Evolutionary conservation across 1,140 invertebrate species (phyloP), one percentile per base, ranked within the genome.

Genomic region (Idris sp.): DNA sequence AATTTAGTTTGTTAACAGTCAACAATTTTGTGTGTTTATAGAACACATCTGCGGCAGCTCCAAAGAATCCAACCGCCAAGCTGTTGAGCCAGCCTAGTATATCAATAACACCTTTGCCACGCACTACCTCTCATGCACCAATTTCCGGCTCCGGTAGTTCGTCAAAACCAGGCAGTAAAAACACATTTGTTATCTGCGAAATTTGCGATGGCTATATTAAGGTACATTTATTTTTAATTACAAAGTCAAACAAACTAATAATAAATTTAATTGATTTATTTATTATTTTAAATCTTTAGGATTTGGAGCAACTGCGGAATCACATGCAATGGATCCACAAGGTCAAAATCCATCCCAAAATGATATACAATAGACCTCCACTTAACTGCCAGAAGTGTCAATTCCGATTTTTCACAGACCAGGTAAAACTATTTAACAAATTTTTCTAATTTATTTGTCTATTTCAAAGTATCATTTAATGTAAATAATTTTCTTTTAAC

Each of bases 271-370:
- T 22, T 4, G 19, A n/a, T 28, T 15, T 22, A 11, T 49, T 33
- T 18, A 22, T 40, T 15, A 16, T 35, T 46, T 3, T 26, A 48
- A 18, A 49, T n/a, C 44, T 26, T 5, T 62, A 91, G 90, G 96
- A 97, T 87, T 89, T 97, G 77, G 96, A 97, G 79, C 95, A 97
- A 86, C 88, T 97, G 28, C 89, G 95, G 67, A 97, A 96, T 85
- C 96, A 97, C 81, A 97, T 97, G 96, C 95, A 96, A 79, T 97
- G 95, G 95, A 96, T 97, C 81, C 96, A 97, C 83, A 97, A 97
- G 91, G 95, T 97, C 44, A 97, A 97, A 88, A 97, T 97, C 80
- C 96, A 97, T 89, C 96, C 95, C 64, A 97, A 97, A 88, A 97
- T 97, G 96, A 96, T 97, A 65, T 95, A 96, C 82, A 97, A 96